Evolutionary conservation across 64 coral and sea anemone genomes (phyloP), one percentile per base, ranked within the genome.

Genomic region (Pocillopora verrucosa): DNA sequence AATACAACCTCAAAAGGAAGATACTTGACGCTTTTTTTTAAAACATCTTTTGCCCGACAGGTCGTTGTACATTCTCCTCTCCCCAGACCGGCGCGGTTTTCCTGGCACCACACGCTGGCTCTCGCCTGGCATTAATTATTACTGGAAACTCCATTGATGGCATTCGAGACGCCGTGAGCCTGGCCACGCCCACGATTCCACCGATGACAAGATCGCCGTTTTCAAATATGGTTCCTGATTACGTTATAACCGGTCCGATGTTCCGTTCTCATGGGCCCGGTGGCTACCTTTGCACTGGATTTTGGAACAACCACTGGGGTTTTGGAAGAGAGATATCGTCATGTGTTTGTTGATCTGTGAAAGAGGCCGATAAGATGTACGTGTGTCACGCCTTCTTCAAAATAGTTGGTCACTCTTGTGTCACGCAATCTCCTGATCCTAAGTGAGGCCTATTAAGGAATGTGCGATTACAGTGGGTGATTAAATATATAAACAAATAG

Each of bases 151-250:
- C 97, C 12, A 69, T 99, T 4, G 84, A 80, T 30, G 93, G 93
- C 16, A 92, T 99, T 19, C 90, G 82, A 60, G 94, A 99, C 76
- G 86, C 87, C 57, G 75, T 95, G 9, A 88, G 88, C 34, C 82
- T 95, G 45, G 97, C 94, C 22, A 93, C 88, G 34, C 97, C 97
- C 75, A 99, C 97, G 16, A 95, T 99, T 60, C 94, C 93, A 82
- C 97, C 97, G 34, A 99, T 99, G 97, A 81, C 94, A n/a, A 89
- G 97, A 60, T 99, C 97, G 0, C 97, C 97, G 17, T 99, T 99
- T 79, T 99, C 97, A 36, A 99, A 99, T 59, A 86, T 99, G 74
- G 88, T 99, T 17, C 97, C 97, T 13, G 97, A 99, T 89, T 99
- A 95, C 75, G 90, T 95, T 84, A 95, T 99, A 35, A 99, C 93